Percentiles rank a stretch among this genome's conserved stretches.
These are phyloP conservation scores for Nymphalis c-album DNA, from an alignment of 2,888 invertebrate genomes.

Conservation along the genomic window DNA sequence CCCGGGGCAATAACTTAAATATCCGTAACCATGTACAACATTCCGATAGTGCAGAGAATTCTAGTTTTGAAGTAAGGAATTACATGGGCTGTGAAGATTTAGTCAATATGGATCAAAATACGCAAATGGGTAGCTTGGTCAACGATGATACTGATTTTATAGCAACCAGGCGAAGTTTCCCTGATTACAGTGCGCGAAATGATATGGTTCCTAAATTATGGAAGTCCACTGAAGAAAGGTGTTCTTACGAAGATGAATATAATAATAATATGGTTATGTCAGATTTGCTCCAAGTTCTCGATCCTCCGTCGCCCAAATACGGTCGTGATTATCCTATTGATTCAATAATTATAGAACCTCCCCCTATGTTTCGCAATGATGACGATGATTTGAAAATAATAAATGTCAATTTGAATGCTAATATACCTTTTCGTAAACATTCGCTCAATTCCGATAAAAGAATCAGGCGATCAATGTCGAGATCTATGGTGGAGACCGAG, in stretches of 20 bases:
- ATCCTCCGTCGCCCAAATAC: constrained; percentile 69
- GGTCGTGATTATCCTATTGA: constrained; percentile 56
- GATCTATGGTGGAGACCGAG: constrained; percentile 72
- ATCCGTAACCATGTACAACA: constrained; percentile 68
- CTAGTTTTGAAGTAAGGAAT: constrained; percentile 79
- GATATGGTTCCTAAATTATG: constrained; percentile 64
- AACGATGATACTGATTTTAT: constrained; percentile 63
- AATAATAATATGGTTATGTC: constrained; percentile 48
- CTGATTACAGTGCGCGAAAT: constrained; percentile 80
- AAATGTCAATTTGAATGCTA: constrained; percentile 67
- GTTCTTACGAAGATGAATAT: constrained; percentile 50
- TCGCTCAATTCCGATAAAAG: constrained; percentile 83
- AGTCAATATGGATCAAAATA: constrained; percentile 83
- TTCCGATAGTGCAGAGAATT: constrained; percentile 83
- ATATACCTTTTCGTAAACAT: constrained; percentile 77
- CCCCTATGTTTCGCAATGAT: constrained; percentile 82
- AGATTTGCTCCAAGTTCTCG: constrained; percentile 61
- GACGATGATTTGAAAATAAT: constrained; percentile 71
- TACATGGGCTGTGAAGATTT: constrained; percentile 86
- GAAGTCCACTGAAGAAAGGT: constrained; percentile 73
- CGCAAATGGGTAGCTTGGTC: constrained; percentile 72
- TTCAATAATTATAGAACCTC: constrained; percentile 78
- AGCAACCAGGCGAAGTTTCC: constrained; percentile 84
- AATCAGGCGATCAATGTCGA: constrained; percentile 71
- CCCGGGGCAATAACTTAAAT: constrained; percentile 48